Percentiles rank a stretch among this genome's conserved stretches.
Evolutionary conservation across 2,113 vertebrate species (phyloP).

Genomic region (Emydocephalus ijimae): DNA sequence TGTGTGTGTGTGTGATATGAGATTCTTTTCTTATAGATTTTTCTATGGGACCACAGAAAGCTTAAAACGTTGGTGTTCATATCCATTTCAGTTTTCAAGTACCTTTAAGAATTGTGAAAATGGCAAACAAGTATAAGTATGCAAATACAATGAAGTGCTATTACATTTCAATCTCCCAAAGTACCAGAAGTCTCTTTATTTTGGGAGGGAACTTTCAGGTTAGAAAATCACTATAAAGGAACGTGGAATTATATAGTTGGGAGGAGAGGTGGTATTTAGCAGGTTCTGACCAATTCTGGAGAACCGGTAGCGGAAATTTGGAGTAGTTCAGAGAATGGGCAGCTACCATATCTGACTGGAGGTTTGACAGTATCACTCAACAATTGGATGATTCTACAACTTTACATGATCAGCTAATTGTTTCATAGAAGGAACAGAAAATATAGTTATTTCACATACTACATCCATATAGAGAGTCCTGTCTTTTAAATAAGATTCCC

Average conservation of each 20-base stretch:
- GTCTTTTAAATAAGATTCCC: not conserved
- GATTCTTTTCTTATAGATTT: not conserved
- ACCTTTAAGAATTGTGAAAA: not conserved
- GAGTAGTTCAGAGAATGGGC: too few relatives aligned
- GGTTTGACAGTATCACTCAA: not conserved
- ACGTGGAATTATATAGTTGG: not conserved
- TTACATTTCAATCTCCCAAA: not conserved
- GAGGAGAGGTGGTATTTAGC: not conserved
- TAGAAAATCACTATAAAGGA: not conserved
- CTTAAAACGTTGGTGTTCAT: not conserved
- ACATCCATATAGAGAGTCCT: not conserved
- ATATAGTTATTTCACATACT: not conserved
- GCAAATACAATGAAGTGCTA: not conserved
- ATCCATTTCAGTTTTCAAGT: not conserved
- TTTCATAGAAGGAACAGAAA: not conserved
- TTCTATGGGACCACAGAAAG: not conserved
- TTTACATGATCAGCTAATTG: not conserved
- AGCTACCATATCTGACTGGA: too few relatives aligned
- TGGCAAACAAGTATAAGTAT: not conserved
- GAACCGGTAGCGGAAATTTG: too few relatives aligned
- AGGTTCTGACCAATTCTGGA: too few relatives aligned
- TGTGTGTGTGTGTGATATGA: not conserved
- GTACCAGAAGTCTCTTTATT: not conserved
- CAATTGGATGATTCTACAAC: not conserved
- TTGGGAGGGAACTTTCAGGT: not conserved